Base-by-base conservation (phyloP, 2,888 invertebrate genomes). In the Gisinianus flammeolus region DNA sequence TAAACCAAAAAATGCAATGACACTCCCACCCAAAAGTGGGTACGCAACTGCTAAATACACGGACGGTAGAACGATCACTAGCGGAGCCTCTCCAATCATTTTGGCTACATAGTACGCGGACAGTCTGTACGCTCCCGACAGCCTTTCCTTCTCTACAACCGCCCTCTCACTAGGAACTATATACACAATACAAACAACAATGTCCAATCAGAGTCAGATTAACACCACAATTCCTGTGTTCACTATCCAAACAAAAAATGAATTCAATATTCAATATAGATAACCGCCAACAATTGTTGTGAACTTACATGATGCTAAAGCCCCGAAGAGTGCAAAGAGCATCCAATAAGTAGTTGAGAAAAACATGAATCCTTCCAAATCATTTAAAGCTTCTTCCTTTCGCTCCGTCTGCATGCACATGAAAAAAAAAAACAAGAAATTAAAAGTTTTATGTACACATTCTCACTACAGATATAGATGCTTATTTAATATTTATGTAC, bases 301-400 rank as follows among this genome's bases (percentile, higher is more conserved):
- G n/a, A 10, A 90, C 92, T 91, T 87, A 93, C 93, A 93, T 86
- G 93, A 92, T 86, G 92, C 91, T 54, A 94, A 89, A 70, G 93
- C 92, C 83, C 93, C 92, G 85, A 94, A 93, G 84, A 93, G 90
- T 24, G 93, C 92, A 86, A 92, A 92, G 79, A 94, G 88, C 91
- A 93, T 93, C 93, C 93, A 93, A 86, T 93, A 93, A 30, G 92
- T 93, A 72, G 92, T 92, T 79, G 92, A 92, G 87, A 93, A 94
- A 87, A 93, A 94, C 91, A 94, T 92, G 93, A 93, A 93, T 68
- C 93, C 94, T 87, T 93, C 92, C 80, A 93, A 91, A 87, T 94
- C 93, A 84, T 92, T 91, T 76, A 94, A 88, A 16, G 92, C 91
- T 83, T 92, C 91, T 86, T 94, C 94, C 56, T 90, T 91, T 78